Evolutionary conservation across 2,797 vertebrate species (phyloP).

Genomic region (Diceros bicornis): DNA sequence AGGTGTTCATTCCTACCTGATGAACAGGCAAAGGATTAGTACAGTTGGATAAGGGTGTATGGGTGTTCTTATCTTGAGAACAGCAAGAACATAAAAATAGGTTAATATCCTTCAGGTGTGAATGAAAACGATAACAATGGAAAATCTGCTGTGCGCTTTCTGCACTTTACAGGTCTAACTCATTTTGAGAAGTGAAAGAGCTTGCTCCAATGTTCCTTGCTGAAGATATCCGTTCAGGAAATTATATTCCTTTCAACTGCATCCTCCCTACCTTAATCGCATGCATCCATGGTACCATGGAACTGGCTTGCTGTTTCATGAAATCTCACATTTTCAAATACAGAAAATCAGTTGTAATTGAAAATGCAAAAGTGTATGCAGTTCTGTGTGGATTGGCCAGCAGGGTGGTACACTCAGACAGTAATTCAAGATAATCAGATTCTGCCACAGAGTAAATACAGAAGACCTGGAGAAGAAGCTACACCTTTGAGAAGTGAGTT

Average conservation of each 20-base stretch:
- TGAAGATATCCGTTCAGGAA: constrained; percentile 6
- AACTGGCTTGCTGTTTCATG: not conserved
- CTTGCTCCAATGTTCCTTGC: not conserved
- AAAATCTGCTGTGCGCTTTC: not conserved
- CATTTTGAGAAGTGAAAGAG: constrained; percentile 58
- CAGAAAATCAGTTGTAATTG: constrained; percentile 19
- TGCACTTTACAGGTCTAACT: not conserved
- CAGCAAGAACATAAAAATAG: constrained; percentile 45
- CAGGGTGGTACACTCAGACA: not conserved
- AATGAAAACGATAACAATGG: constrained; percentile 59
- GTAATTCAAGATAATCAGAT: constrained; percentile 14
- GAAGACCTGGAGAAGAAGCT: not conserved
- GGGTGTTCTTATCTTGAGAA: constrained; percentile 37
- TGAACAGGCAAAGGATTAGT: not conserved
- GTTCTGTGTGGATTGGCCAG: not conserved
- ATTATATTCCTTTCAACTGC: constrained; percentile 27
- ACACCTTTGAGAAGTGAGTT: not conserved
- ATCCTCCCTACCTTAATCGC: not conserved
- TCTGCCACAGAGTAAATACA: not conserved
- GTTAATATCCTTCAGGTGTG: constrained; percentile 50
- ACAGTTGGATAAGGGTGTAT: not conserved
- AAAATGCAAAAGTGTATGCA: not conserved
- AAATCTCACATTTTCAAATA: constrained; percentile 43
- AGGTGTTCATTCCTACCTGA: not conserved
- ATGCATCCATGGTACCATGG: not conserved